Evolutionary conservation across 2,113 vertebrate species (phyloP).

Genomic region (Sceloporus undulatus): DNA sequence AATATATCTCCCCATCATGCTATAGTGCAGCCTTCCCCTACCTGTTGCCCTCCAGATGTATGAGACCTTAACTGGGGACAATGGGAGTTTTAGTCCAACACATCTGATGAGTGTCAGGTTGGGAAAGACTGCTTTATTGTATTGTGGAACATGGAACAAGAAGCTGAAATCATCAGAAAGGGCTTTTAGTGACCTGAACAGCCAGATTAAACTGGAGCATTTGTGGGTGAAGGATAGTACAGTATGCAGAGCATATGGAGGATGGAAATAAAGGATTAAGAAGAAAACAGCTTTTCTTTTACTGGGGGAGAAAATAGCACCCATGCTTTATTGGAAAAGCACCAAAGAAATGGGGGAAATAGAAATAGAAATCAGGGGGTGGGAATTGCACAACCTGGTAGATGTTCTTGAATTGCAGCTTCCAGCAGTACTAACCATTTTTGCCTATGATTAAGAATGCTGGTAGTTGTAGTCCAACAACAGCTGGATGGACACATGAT

Average conservation of each 20-base stretch:
- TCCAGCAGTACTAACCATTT: no score
- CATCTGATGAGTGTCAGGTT: not conserved
- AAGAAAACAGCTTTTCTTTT: not conserved
- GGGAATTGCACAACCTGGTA: not conserved
- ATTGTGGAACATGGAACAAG: not conserved
- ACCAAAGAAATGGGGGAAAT: not conserved
- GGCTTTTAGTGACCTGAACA: conserved; percentile 59
- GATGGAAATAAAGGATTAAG: conserved; percentile 31
- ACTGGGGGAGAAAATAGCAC: not conserved
- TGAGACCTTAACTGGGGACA: not conserved
- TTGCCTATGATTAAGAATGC: no score
- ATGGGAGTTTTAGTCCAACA: not conserved
- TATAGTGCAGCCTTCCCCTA: not conserved
- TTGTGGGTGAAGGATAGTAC: conserved; percentile 44
- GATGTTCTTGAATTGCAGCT: not conserved
- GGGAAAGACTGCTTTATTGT: no score
- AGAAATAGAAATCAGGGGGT: no score
- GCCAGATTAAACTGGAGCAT: conserved; percentile 67
- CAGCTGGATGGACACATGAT: not conserved
- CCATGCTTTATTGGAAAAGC: not conserved
- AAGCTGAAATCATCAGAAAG: conserved; percentile 52
- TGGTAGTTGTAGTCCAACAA: no score
- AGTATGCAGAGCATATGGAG: conserved; percentile 54
- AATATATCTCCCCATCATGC: conserved; percentile 35
- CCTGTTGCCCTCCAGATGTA: not conserved